Percentiles rank a stretch among this genome's conserved stretches.
Evolutionary conservation across 2,113 vertebrate species (phyloP).

Genomic region (Erpornis zantholeuca): DNA sequence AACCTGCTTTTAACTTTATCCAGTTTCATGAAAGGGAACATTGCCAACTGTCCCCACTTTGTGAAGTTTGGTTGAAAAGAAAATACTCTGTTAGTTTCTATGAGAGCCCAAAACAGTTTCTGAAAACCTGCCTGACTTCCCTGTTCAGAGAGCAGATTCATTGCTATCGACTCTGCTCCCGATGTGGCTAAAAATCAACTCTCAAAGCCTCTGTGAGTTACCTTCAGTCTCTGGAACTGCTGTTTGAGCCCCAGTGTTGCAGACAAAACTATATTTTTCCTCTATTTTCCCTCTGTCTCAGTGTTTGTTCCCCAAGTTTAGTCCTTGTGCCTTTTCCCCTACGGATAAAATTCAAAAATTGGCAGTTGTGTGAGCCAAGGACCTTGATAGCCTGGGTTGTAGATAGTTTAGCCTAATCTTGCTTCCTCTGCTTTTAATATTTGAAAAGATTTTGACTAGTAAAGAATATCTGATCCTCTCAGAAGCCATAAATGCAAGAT

Average conservation of each 20-base stretch:
- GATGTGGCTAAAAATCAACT: not conserved
- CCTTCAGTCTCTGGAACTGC: not conserved
- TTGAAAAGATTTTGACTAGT: not conserved
- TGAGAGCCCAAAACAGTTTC: not conserved
- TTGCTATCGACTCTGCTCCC: not conserved
- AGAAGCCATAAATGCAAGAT: not conserved
- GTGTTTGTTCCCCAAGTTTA: not conserved
- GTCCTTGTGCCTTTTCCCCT: not conserved
- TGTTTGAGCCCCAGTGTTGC: not conserved
- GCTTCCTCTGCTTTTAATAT: not conserved
- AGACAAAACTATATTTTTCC: not conserved
- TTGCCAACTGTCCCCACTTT: not conserved
- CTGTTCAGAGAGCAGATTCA: not conserved
- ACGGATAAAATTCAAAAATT: not conserved
- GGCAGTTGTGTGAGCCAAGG: not conserved
- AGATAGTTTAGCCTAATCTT: not conserved
- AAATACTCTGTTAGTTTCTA: not conserved
- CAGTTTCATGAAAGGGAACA: not conserved
- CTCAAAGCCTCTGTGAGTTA: not conserved
- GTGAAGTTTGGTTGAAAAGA: not conserved
- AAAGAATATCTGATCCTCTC: not conserved
- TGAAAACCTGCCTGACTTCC: not conserved
- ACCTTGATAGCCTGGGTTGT: not conserved
- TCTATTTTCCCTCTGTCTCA: not conserved
- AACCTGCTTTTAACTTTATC: not conserved